phyloP scores from a whole-genome alignment of 2,888 invertebrate species.

The Cantharis lateralis region DNA sequence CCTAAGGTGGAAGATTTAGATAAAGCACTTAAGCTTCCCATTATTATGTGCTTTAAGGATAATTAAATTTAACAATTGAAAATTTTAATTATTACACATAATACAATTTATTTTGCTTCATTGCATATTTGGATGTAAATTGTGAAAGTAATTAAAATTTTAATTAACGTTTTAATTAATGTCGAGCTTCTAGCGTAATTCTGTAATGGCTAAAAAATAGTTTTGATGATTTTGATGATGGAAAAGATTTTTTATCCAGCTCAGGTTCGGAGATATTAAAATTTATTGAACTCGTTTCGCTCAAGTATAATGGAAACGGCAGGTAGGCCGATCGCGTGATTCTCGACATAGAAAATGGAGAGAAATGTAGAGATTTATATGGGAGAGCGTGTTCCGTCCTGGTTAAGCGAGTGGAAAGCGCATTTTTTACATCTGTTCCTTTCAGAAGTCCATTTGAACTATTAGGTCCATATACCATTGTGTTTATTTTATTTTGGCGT shows the following conservation, averaged over 20 bases:
- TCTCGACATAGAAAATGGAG: slow-evolving; percentile 27
- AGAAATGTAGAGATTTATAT: slow-evolving; percentile 33
- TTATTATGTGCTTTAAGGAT: not conserved
- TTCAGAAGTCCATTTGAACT: slow-evolving; percentile 30
- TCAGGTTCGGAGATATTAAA: slow-evolving; percentile 27
- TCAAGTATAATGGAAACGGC: slow-evolving; percentile 23
- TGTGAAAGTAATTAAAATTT: slow-evolving; percentile 4
- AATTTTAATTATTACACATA: slow-evolving; percentile 1
- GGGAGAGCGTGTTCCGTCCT: slow-evolving; percentile 24
- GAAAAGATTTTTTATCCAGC: slow-evolving; percentile 19
- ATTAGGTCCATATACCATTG: not conserved
- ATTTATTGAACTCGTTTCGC: slow-evolving; percentile 26
- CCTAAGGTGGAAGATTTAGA: slow-evolving; percentile 2
- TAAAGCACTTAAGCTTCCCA: not conserved
- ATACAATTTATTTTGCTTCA: not conserved
- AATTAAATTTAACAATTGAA: not conserved
- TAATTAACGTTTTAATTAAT: slow-evolving; percentile 7
- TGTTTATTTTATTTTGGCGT: slow-evolving; percentile 7
- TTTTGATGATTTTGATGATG: not conserved
- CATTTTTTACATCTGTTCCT: slow-evolving; percentile 36
- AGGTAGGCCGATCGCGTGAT: slow-evolving; percentile 30
- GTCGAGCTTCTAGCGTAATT: not conserved
- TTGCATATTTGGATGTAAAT: not conserved
- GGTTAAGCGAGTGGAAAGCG: slow-evolving; percentile 32
- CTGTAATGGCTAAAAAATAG: not conserved